phyloP scores from a whole-genome alignment of 2,888 invertebrate genomes.

The Hirudinaria manillensis region DNA sequence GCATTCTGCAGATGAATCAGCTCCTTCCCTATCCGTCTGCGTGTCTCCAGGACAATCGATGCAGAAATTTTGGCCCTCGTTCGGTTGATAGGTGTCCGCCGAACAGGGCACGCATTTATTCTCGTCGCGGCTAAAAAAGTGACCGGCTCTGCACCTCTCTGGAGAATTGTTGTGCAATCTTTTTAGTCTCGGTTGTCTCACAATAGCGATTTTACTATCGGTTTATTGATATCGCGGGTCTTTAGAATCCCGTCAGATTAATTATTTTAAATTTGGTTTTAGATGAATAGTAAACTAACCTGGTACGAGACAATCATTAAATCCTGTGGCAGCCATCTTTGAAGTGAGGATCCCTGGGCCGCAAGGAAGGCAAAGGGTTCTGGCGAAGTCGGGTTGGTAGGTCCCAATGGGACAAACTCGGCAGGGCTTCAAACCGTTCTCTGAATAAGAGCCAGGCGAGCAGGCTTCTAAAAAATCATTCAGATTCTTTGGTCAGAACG shows the following conservation, averaged over 20 bases:
- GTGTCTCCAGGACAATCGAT: conserved; percentile 53
- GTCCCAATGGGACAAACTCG: conserved; percentile 50
- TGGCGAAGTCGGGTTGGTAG: conserved; percentile 52
- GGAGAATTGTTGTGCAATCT: conserved; percentile 27
- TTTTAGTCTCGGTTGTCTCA: not conserved
- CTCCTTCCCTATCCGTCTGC: conserved; percentile 53
- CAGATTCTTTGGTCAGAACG: not conserved
- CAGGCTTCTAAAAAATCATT: conserved; percentile 51
- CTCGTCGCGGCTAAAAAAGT: conserved; percentile 47
- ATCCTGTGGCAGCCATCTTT: conserved; percentile 43
- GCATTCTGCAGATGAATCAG: conserved; percentile 52
- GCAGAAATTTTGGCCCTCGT: conserved; percentile 52
- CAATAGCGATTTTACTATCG: not conserved
- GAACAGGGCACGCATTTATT: conserved; percentile 49
- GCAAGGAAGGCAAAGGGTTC: conserved; percentile 50
- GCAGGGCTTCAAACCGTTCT: conserved; percentile 53
- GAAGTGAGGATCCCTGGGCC: conserved; percentile 44
- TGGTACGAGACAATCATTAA: conserved; percentile 48
- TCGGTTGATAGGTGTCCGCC: conserved; percentile 51
- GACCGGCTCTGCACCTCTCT: conserved; percentile 51
- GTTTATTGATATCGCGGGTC: not conserved
- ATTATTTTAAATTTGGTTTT: no score
- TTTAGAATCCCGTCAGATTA: not conserved
- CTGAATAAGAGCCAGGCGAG: conserved; percentile 51
- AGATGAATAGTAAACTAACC: conserved; percentile 40